Base-by-base conservation (phyloP, 2,888 invertebrate species). In the Yponomeuta cagnagella region DNA sequence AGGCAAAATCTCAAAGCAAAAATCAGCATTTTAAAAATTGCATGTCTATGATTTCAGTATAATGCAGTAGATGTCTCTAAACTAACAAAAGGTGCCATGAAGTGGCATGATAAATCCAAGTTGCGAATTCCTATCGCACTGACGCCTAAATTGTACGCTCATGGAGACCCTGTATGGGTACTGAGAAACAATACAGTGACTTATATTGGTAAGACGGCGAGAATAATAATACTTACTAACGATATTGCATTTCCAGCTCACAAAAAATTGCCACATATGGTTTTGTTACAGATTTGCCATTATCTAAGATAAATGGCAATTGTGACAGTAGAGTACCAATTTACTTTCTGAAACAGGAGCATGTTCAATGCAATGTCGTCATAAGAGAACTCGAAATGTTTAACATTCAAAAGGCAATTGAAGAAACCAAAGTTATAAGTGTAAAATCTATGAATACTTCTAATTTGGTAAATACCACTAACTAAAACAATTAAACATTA, bases 331-430 rank as follows among this genome's bases (percentile, higher is more conserved):
- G 85, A 74, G 81, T 82, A 71, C 78, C 81, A 23, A 77, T 90
- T n/a, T 74, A 74, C 73, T 90, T 88, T 77, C 78, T 90, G 31
- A 82, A 78, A 71, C 80, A 86, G 71, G 83, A 86, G 74, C 79
- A 76, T 65, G 77, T 83, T 63, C 79, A 75, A 72, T 92, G 92
- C 73, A 80, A 76, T 72, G 86, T 87, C 0, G 87, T 85, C 74
- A 75, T 90, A 9, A 76, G 80, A 23, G 87, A 91, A 72, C 75
- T 91, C 5, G 87, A 91, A 81, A 87, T 88, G 83, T 82, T 90
- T 72, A 80, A 83, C 74, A 80, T 88, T 69, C 73, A 84, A 6
- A 83, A 83, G 73, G 81, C 76, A 65, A 76, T 78, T 15, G 79
- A 85, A 71, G 80, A 83, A 71, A 78, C 85, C 31, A 76, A 76